Conservation (phyloP, 2,797 vertebrate species). For the Chrosomus eos region DNA sequence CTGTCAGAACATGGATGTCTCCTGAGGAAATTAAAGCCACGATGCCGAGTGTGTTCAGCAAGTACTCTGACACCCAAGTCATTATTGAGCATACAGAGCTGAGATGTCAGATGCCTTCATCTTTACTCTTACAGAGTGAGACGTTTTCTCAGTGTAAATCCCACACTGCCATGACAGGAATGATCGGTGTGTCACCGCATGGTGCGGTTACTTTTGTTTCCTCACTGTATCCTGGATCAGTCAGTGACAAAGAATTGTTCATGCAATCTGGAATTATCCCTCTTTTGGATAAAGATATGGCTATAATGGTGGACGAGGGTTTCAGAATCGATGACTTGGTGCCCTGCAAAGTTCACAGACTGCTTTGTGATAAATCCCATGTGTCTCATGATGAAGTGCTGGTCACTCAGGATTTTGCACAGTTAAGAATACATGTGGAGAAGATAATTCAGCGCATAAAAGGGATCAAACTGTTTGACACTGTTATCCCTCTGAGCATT, state of each 20-base stretch:
- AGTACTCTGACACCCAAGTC: neutral
- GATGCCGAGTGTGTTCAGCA: neutral
- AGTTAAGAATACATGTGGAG: neutral
- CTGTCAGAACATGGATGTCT: neutral
- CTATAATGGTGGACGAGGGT: neutral
- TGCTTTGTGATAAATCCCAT: neutral
- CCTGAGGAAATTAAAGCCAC: neutral
- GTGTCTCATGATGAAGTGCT: neutral
- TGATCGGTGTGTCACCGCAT: neutral
- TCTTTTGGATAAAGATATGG: neutral
- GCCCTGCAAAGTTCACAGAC: neutral
- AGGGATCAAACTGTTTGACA: neutral
- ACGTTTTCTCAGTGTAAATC: neutral
- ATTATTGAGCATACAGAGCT: neutral
- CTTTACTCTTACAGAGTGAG: neutral
- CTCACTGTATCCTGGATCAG: neutral
- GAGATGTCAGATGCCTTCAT: neutral
- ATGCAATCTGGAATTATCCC: neutral
- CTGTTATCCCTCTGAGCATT: neutral
- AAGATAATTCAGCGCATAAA: neutral
- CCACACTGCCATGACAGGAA: neutral
- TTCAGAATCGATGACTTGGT: neutral
- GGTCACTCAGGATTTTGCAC: neutral
- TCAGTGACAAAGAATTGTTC: neutral
- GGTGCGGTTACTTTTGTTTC: neutral